Evolutionary conservation across 2,888 invertebrate species (phyloP), one percentile per base, ranked within the genome.

Genomic region (Willowsia nigromaculata): DNA sequence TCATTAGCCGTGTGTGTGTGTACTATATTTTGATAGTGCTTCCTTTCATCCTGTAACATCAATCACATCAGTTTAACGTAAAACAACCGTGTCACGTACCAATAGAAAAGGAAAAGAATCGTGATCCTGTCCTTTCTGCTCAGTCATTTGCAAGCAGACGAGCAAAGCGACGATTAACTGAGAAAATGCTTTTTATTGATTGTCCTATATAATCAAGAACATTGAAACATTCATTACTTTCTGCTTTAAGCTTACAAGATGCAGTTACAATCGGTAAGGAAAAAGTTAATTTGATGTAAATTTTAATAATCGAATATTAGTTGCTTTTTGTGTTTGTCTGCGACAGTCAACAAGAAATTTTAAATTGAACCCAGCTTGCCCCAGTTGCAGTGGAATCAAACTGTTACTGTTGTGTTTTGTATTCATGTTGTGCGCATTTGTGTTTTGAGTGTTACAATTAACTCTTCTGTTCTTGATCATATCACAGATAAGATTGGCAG

Each of bases 151-250:
- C 76, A 62, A 62, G 43, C 85, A 33, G 43, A 68, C 68, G 40
- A 68, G 9, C 85, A 43, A 56, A 62, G 85, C 76, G 74, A 76
- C 85, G 62, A 85, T 85, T 62, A 62, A 43, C 71, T 59, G 25
- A n/a, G 13, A 85, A n/a, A 68, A 59, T 43, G 43, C n/a, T 68
- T 25, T 9, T 53, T 84, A 76, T 76, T 56, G 62, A 50, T 62
- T 76, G 59, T 27, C 40, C 15, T 40, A 11, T 27, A 56, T 56
- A 33, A 30, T 50, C 18, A 27, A 11, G 30, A 78, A 15, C 50
- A 37, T 22, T 56, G 56, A 80, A 27, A 15, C 1, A n/a, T 22
- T 80, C 53, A 0, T 1, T 30, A 13, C 56, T n/a, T 78, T 78
- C 30, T 30, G 22, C 47, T 33, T 33, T 33, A 6, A 3, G 33